These are phyloP conservation scores for Heloderma charlesbogerti DNA, from an alignment of 2,113 vertebrate species.

Conservation along the genomic window DNA sequence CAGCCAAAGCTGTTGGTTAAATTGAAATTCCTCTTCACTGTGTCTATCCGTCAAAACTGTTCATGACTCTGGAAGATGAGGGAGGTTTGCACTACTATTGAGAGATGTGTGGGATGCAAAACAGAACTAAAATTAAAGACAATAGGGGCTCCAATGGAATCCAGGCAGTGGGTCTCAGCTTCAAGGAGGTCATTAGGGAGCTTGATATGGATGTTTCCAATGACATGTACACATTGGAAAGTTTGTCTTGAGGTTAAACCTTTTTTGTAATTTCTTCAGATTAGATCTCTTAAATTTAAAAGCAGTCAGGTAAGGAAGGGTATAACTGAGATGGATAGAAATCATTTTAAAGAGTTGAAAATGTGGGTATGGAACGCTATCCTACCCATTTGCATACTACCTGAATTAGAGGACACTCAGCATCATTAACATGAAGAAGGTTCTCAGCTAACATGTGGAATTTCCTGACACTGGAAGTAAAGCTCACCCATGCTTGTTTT, in stretches of 20 bases:
- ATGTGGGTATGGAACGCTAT: background rate
- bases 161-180: background rate
- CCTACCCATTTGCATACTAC: background rate
- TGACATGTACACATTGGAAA: background rate
- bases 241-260: conserved; percentile 17
- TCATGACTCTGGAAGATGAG: conserved; percentile 12
- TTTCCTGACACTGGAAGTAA: background rate
- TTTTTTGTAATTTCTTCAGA: background rate
- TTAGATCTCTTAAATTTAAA: conserved; percentile 9
- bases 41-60: background rate
- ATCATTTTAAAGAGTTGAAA: background rate
- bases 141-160: conserved; percentile 6
- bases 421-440: no score
- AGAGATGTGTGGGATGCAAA: background rate
- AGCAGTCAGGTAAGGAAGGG: background rate
- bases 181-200: conserved; percentile 18
- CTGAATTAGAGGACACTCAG: background rate
- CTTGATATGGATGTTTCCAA: conserved; percentile 9
- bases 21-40: conserved; percentile 7
- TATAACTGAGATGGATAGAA: background rate
- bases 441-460: background rate
- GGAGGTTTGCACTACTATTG: background rate
- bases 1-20: conserved; percentile 3
- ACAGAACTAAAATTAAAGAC: conserved; percentile 5
- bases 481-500: background rate